Conservation (phyloP, 2,797 vertebrate species). For the Odontamblyopus lacepedii region DNA sequence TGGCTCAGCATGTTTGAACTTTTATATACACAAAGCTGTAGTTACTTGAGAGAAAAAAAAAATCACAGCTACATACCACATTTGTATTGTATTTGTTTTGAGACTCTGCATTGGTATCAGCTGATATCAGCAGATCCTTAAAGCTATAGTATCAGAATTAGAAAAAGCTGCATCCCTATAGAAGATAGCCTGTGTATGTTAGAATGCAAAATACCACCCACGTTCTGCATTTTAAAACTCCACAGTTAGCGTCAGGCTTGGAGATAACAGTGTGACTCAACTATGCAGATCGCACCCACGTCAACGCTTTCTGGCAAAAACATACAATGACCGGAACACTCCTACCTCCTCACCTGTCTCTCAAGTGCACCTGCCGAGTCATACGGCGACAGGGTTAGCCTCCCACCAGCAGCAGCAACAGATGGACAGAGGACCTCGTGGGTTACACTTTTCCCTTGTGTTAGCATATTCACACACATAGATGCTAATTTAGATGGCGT, state of each 20-base stretch:
- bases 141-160: no score
- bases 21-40: no score
- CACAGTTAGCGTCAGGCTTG: not conserved
- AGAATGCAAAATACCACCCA: conserved; percentile 27
- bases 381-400: conserved; percentile 3
- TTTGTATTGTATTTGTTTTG: no score
- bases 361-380: conserved; percentile 22
- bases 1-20: no score
- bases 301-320: conserved; percentile 15
- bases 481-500: conserved; percentile 22
- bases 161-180: not conserved
- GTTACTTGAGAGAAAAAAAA: no score
- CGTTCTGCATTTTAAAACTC: not conserved
- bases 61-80: no score
- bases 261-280: conserved; percentile 3
- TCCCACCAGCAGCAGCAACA: conserved; percentile 42
- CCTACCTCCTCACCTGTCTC: not conserved
- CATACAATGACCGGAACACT: conserved; percentile 6
- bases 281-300: not conserved
- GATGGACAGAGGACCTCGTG: conserved; percentile 41
- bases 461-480: conserved; percentile 17
- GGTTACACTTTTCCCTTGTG: conserved; percentile 20
- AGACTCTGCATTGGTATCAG: no score
- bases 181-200: conserved; percentile 23
- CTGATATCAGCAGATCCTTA: no score